Conservation (phyloP, 37 sponge, comb jelly and placozoan species). For the Beroe forskalii region DNA sequence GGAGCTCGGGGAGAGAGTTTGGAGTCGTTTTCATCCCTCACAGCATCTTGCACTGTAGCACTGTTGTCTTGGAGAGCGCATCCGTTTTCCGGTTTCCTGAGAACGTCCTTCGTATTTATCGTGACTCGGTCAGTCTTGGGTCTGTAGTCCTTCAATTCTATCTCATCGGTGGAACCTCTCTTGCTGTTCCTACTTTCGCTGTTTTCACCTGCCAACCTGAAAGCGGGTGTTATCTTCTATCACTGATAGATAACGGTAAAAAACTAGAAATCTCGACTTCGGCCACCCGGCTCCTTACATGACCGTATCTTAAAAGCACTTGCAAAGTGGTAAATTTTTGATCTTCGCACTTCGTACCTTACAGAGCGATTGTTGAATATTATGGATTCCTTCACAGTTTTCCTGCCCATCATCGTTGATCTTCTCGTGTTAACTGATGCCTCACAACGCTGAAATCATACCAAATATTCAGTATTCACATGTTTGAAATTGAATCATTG, state of each 20-base stretch:
- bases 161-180: background rate
- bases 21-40: constrained; percentile 22
- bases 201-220: constrained; percentile 13
- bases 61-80: background rate
- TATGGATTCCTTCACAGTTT: background rate
- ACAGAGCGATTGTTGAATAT: background rate
- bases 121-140: background rate
- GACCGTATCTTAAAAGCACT: too few species aligned
- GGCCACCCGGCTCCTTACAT: too few species aligned
- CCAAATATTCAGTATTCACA: too few species aligned
- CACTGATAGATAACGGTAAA: too few species aligned
- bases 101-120: background rate
- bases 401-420: constrained; percentile 11
- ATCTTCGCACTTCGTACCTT: background rate
- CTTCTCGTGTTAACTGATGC: constrained; percentile 18
- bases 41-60: background rate
- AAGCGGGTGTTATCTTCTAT: background rate
- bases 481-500: too few species aligned
- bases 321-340: too few species aligned
- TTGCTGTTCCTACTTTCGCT: background rate
- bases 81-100: background rate
- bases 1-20: background rate
- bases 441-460: background rate
- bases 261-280: too few species aligned
- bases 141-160: constrained; percentile 15